Base-by-base conservation (phyloP, 2,888 invertebrate genomes). In the Therioaphis trifolii region DNA sequence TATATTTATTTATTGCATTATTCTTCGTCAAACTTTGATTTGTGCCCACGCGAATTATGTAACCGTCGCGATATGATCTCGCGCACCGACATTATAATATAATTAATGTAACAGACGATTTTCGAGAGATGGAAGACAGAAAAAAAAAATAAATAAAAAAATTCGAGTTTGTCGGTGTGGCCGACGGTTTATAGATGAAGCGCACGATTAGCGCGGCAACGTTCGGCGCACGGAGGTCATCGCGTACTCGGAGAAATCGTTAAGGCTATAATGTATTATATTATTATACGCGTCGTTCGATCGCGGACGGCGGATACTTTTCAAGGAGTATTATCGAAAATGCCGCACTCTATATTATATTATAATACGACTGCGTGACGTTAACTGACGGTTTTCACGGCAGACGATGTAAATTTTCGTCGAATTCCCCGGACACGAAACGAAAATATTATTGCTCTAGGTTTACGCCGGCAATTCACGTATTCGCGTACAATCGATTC, bases 11-110 rank as follows among this genome's bases (percentile, higher is more conserved):
- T 52, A 12, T 43, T 21, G 52, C 35, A n/a, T n/a, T 35, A 15
- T 55, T n/a, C 29, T 49, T 71, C 12, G 58, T 24, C 40, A 12
- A 55, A 27, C 40, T 43, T 24, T 40, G 58, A 61, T 75, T 43
- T 43, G 43, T 43, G 58, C 75, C 75, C 75, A 75, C 75, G 15
- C 40, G 12, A 11, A 58, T 49, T 72, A 49, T 43, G 24, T 18
- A 58, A 75, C 75, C 75, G 43, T 58, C 40, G 43, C 18, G 75
- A 75, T 75, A 75, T 12, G 58, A 75, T 75, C 74, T 21, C 58
- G 61, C 9, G n/a, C n/a, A n/a, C 21, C n/a, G 4, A 40, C 18
- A 12, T 74, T 21, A 69, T 69, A 69, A 15, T 21, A 43, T 43
- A 24, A 43, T 69, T 43, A 24, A 43, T 40, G 40, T 69, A 43